A percentile compares a stretch with the other conserved stretches of the same genome.
Conservation (phyloP, 2,797 vertebrate genomes). For the Xenentodon cancila region DNA sequence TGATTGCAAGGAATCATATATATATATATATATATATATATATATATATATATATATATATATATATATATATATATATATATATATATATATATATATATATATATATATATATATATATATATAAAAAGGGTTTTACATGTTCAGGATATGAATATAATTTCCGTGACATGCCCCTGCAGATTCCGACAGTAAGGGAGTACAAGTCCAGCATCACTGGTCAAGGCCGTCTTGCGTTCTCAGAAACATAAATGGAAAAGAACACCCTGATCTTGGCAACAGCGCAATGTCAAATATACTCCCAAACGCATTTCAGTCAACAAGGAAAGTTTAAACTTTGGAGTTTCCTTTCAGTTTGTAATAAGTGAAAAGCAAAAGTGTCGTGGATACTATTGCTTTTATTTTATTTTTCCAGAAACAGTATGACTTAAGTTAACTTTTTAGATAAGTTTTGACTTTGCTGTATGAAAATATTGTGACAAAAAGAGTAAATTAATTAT, state of each 20-base stretch:
- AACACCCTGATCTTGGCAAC: slow-evolving; percentile 85
- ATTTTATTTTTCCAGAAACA: slow-evolving; percentile 16
- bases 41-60: no score
- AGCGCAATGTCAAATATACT: slow-evolving; percentile 46
- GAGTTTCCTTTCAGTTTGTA: slow-evolving; percentile 27
- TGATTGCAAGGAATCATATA: slow-evolving; percentile 36
- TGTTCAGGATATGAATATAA: slow-evolving; percentile 46
- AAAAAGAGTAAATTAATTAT: slow-evolving; percentile 43
- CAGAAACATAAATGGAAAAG: slow-evolving; percentile 84
- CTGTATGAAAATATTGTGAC: slow-evolving; percentile 44
- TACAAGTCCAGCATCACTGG: slow-evolving; percentile 65
- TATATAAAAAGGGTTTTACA: slow-evolving; percentile 21
- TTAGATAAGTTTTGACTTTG: slow-evolving; percentile 23
- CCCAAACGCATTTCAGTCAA: slow-evolving; percentile 31
- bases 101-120: not conserved
- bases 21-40: no score
- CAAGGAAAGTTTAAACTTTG: slow-evolving; percentile 22
- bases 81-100: no score
- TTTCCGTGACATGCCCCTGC: slow-evolving; percentile 49
- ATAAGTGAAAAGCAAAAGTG: slow-evolving; percentile 17
- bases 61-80: not conserved
- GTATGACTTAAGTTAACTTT: slow-evolving; percentile 26
- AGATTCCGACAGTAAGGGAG: slow-evolving; percentile 69
- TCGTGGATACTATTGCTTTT: slow-evolving; percentile 19
- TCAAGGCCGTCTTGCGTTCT: slow-evolving; percentile 84